Evolutionary conservation across 2,797 vertebrate genomes (phyloP), one percentile per base, ranked within the genome.

Genomic region (Cyclura pinguis): DNA sequence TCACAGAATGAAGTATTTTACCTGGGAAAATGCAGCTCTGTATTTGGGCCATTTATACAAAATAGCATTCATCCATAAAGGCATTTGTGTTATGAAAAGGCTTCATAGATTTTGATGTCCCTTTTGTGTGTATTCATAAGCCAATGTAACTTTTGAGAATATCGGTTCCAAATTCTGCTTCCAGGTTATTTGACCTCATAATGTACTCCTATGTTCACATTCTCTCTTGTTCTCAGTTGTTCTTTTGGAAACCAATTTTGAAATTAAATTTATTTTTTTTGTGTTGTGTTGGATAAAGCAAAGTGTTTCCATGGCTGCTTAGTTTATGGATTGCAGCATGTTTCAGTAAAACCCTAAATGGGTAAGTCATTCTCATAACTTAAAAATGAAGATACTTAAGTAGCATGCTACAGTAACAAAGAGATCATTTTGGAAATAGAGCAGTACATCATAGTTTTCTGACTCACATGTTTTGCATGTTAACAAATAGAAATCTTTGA

Each of bases 11-110:
- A 47, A 85, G 38, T 90, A 64, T 78, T 80, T 95, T 96, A 92
- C 67, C 80, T 62, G 86, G 62, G 47, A 94, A 96, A 94, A 85
- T 20, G 38, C 12, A 73, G 4, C 87, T 88, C 42, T 91, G 69
- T 93, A 83, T 4, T 88, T 93, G 93, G 78, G 0, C 5, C 80
- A 90, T 94, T 95, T 94, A 86, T 93, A 88, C 84, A 95, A 90
- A 77, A 52, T 87, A 73, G 82, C 88, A 93, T 91, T 93, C n/a
- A 92, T 89, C 90, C 83, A 93, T 84, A 88, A 67, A 93, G 20
- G 2, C 50, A 78, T 78, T 93, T 87, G 81, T 78, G 1, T 90
- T 94, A 87, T 82, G 52, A 92, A 93, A 94, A 93, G 59, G 14
- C 8, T 16, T 67, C 80, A 2, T 87, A 42, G 18, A 85, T 95